Evolutionary conservation across 2,888 invertebrate genomes (phyloP), one percentile per base, ranked within the genome.

Genomic region (Petrophora chlorosata): DNA sequence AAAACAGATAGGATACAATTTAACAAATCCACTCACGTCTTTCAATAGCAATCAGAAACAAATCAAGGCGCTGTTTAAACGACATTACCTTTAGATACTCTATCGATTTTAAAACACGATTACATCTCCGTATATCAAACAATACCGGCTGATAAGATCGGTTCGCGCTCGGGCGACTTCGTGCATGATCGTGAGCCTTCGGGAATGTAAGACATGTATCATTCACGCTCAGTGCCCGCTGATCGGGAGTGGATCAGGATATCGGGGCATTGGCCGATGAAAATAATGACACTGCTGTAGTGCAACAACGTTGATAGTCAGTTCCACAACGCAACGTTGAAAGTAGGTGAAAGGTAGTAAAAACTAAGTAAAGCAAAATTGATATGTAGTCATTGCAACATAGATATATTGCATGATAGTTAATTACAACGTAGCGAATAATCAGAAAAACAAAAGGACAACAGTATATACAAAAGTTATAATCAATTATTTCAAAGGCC

Each of bases 51-150:
- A 84, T 85, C 80, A 84, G 80, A 82, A 83, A 76, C 76, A 79
- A 84, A 85, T 85, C 83, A 79, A 73, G 76, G 70, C 59, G 73
- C 81, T 81, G 85, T 86, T 85, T 85, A 83, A 85, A 77, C 77
- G 62, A 76, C 85, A 85, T 85, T 82, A 84, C 70, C 67, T 65
- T 70, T 70, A 79, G 81, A 84, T 79, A 76, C 68, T n/a, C 68
- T 79, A 85, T 83, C 82, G 82, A 84, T 85, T 75, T 57, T 70
- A 75, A 80, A 79, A 53, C 53, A 34, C 67, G 83, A 82, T 84
- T 77, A 78, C 62, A 82, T 81, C 78, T 78, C 25, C 75, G 71
- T 67, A 71, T 70, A 71, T 70, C 67, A 70, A 70, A 78, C 73
- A 77, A 78, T 78, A 62, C 58, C 40, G 49, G 44, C 12, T 48